A percentile compares a stretch with the other conserved stretches of the same genome.
phyloP scores from a whole-genome alignment of 2,888 invertebrate species.

The Platynereis dumerilii region DNA sequence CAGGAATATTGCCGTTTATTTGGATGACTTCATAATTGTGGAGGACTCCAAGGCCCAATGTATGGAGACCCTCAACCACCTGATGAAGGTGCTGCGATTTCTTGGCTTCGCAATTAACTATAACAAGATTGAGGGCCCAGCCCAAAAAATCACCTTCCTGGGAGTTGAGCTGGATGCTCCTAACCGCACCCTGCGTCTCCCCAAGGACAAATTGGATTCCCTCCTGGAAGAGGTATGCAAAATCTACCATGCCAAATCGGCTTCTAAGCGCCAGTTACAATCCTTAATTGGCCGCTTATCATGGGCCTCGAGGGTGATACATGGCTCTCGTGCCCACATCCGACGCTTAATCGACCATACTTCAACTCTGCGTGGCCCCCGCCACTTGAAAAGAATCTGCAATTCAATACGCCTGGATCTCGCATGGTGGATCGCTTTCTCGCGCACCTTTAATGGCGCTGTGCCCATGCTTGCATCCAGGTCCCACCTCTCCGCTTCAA shows the following conservation, averaged over 20 bases:
- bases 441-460: conserved; percentile 5
- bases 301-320: conserved; percentile 17
- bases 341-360: conserved; percentile 11
- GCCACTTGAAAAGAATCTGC: background rate
- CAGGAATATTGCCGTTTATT: background rate
- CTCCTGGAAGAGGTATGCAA: background rate
- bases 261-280: conserved; percentile 12
- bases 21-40: conserved; percentile 23
- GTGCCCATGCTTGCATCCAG: background rate
- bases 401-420: background rate
- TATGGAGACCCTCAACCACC: background rate
- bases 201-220: background rate
- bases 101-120: conserved; percentile 22
- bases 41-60: background rate
- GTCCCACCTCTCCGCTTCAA: background rate
- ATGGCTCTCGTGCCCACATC: conserved; percentile 13
- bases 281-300: conserved; percentile 12
- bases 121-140: conserved; percentile 11
- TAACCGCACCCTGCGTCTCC: too few species aligned
- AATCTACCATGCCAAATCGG: background rate
- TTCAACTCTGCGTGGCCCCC: background rate
- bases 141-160: conserved; percentile 12
- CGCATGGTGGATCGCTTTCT: background rate
- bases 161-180: too few species aligned
- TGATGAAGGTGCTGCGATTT: background rate